A percentile compares a stretch with the other conserved stretches of the same genome.
Conservation (phyloP, 2,888 invertebrate species). For the Leuctra nigra region DNA sequence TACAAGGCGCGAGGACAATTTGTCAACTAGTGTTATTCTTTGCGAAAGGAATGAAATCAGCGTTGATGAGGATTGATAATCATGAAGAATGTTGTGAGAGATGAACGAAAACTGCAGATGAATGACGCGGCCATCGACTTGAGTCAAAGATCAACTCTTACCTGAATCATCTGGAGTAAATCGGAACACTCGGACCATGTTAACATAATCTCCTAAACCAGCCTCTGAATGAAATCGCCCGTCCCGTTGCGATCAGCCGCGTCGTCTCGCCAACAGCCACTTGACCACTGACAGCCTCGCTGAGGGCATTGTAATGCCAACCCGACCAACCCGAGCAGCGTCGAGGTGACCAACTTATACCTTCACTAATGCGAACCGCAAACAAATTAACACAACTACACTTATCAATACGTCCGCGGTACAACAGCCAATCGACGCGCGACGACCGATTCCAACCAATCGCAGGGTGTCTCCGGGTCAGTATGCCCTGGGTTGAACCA, state of each 20-base stretch:
- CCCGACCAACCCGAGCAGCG: neutral
- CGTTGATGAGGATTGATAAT: no score
- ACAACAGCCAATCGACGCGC: neutral
- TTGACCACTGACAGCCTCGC: neutral
- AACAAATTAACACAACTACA: neutral
- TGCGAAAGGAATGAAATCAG: no score
- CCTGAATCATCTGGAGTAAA: no score
- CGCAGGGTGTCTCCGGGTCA: neutral
- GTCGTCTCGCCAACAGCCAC: neutral
- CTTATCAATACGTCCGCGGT: neutral
- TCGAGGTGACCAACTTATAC: neutral
- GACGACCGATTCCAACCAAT: constrained; percentile 4
- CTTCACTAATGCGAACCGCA: neutral
- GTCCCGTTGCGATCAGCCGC: no score
- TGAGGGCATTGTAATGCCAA: neutral
- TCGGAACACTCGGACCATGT: neutral
- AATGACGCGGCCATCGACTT: no score
- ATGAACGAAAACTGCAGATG: no score
- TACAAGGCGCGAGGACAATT: no score
- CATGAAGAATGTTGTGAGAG: no score
- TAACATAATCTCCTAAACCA: no score
- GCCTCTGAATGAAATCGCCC: no score
- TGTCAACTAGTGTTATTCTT: no score
- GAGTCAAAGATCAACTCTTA: no score
- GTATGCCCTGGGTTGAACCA: neutral